Conservation (phyloP, 2,113 vertebrate genomes). For the Oreotrochilus melanogaster region DNA sequence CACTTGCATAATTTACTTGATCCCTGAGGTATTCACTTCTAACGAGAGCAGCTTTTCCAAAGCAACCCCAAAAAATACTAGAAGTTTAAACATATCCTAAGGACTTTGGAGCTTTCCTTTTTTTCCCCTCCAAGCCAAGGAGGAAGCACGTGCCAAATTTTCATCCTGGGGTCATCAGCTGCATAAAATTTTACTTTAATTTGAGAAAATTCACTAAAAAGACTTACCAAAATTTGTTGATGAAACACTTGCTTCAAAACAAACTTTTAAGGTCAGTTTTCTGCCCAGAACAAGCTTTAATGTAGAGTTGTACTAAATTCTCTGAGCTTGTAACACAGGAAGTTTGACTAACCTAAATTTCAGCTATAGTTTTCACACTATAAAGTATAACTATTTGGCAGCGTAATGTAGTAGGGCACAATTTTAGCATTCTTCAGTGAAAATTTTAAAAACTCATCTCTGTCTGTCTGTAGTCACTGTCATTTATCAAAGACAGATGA, state of each 20-base stretch:
- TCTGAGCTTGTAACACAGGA: neutral
- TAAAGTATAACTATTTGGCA: neutral
- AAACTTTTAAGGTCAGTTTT: neutral
- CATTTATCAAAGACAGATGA: neutral
- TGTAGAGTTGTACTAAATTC: neutral
- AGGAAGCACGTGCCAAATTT: neutral
- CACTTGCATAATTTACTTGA: neutral
- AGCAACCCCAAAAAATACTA: neutral
- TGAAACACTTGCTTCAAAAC: neutral
- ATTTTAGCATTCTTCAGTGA: neutral
- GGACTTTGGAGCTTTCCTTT: neutral
- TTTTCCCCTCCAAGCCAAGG: neutral
- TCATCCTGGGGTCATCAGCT: neutral
- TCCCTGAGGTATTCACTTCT: neutral
- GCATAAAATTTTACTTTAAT: neutral
- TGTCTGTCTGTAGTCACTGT: neutral
- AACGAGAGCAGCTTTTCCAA: neutral
- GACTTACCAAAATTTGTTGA: neutral
- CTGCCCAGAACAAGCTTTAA: constrained; percentile 1
- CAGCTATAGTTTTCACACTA: neutral
- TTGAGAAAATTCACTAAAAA: neutral
- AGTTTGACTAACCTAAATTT: neutral
- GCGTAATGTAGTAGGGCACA: neutral
- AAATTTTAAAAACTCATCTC: neutral
- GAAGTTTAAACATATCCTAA: neutral